These are phyloP conservation scores for Orthosia gothica DNA, from an alignment of 2,888 invertebrate species.

Conservation along the genomic window DNA sequence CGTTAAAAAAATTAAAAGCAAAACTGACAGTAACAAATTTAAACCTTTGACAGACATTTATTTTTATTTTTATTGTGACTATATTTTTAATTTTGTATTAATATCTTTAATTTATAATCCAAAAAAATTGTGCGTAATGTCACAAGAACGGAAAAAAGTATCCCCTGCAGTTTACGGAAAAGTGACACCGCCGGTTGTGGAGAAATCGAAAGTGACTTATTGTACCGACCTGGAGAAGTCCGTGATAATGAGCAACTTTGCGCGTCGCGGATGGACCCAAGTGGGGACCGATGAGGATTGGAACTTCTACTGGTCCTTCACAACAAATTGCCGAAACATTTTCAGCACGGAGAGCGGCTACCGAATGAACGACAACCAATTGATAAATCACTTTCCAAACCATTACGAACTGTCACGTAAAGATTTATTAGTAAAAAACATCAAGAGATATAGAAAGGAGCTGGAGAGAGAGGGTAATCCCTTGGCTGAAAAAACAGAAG, in stretches of 20 bases:
- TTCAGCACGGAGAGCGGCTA: too few relatives aligned
- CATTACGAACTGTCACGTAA: too few relatives aligned
- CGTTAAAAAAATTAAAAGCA: constrained; percentile 16
- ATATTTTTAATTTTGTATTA: constrained; percentile 58
- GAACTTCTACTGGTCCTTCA: too few relatives aligned
- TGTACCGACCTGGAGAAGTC: constrained; percentile 98
- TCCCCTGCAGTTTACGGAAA: constrained; percentile 69
- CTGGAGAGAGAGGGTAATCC: too few relatives aligned
- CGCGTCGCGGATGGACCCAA: constrained; percentile 97
- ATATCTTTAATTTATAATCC: constrained; percentile 56
- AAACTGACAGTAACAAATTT: too few relatives aligned
- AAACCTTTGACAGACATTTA: too few relatives aligned
- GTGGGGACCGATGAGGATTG: constrained; percentile 93
- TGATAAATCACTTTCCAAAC: too few relatives aligned
- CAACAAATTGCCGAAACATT: too few relatives aligned
- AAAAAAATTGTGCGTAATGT: constrained; percentile 56
- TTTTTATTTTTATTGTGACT: constrained; percentile 47
- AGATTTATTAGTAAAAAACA: too few relatives aligned
- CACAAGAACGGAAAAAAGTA: constrained; percentile 72
- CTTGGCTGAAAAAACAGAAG: too few relatives aligned
- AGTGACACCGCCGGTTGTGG: constrained; percentile 65
- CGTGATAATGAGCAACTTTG: constrained; percentile 97
- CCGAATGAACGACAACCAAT: too few relatives aligned
- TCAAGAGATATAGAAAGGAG: too few relatives aligned
- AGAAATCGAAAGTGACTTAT: constrained; percentile 80